These are phyloP conservation scores for Tokudaia tokunoshimensis DNA, from an alignment of 2,797 vertebrate species.

Conservation along the genomic window DNA sequence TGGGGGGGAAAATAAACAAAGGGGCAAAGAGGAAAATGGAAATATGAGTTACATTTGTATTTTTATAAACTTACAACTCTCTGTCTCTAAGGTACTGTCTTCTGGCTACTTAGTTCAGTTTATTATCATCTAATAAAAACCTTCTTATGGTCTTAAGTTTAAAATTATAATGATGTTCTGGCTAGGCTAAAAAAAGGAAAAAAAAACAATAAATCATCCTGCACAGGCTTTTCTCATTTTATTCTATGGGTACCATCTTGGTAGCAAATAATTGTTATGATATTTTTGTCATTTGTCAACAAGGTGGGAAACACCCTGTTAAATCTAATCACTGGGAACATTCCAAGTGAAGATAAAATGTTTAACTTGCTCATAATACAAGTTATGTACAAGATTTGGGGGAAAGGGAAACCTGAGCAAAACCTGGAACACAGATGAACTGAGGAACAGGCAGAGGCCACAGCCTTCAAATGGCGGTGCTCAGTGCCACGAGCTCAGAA, in stretches of 20 bases:
- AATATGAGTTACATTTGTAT: slow-evolving; percentile 84
- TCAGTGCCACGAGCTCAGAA: slow-evolving; percentile 86
- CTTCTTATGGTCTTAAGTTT: slow-evolving; percentile 85
- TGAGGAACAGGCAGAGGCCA: slow-evolving; percentile 67
- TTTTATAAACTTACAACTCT: slow-evolving; percentile 85
- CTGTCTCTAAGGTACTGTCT: slow-evolving; percentile 85
- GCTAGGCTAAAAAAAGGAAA: slow-evolving; percentile 82
- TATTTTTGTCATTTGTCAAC: slow-evolving; percentile 85
- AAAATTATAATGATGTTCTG: slow-evolving; percentile 84
- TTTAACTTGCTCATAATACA: slow-evolving; percentile 93
- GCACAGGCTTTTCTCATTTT: slow-evolving; percentile 81
- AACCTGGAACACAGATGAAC: slow-evolving; percentile 84
- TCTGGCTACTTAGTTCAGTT: slow-evolving; percentile 78
- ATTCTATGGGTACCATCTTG: slow-evolving; percentile 83
- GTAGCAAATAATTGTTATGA: slow-evolving; percentile 87
- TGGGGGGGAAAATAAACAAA: neutral
- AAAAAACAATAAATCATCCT: slow-evolving; percentile 77
- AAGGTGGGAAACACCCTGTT: slow-evolving; percentile 88
- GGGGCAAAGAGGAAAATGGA: slow-evolving; percentile 57
- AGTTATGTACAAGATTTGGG: slow-evolving; percentile 90
- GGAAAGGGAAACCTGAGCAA: slow-evolving; percentile 85
- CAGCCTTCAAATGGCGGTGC: slow-evolving; percentile 86
- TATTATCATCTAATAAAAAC: slow-evolving; percentile 86
- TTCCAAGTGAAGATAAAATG: slow-evolving; percentile 88
- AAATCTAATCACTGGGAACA: slow-evolving; percentile 88